Evolutionary conservation across 1,140 invertebrate genomes (phyloP), one percentile per base, ranked within the genome.

Genomic region (Macrocentrus cingulum): DNA sequence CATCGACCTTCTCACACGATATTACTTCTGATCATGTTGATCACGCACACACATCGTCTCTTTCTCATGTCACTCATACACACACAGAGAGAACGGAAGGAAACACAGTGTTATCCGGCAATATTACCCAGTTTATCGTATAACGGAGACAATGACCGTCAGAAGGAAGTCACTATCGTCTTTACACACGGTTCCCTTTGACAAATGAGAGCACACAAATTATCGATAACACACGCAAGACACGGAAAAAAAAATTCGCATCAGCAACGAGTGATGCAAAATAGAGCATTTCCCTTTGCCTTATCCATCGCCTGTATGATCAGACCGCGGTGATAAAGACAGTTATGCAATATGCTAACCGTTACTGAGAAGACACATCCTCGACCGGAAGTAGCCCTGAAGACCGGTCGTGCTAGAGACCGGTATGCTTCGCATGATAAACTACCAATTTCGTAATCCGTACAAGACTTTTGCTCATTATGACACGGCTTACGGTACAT

Each of bases 111-210:
- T 4, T 13, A 15, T 39, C 7, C 36, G 13, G 8, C 36, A 39
- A 39, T 20, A 46, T 11, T 8, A 11, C 8, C 9, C 16, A 56
- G 48, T 60, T 65, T 69, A 68, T 69, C 66, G 58, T 41, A 22
- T 46, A 2, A 46, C 16, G 18, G 34, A 51, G 54, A 41, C 36
- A 57, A 60, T 44, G 54, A 63, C 61, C 65, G 62, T 63, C 68
- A 63, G 46, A 51, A 68, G 67, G 67, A 69, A 69, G 66, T 67
- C 50, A 22, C 52, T 67, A 68, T 71, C 69, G 56, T 62, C 60
- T 64, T 51, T 52, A 51, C 11, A 59, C 56, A 39, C 36, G 50
- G 29, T 58, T 59, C 58, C 62, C 62, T 59, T 62, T 18, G 9
- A 19, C 15, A 29, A 29, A 9, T 29, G 25, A 29, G 25, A 29